A percentile compares a stretch with the other conserved stretches of the same genome.
Evolutionary conservation across 2,888 invertebrate species (phyloP).

Genomic region (Aphrophora alni): DNA sequence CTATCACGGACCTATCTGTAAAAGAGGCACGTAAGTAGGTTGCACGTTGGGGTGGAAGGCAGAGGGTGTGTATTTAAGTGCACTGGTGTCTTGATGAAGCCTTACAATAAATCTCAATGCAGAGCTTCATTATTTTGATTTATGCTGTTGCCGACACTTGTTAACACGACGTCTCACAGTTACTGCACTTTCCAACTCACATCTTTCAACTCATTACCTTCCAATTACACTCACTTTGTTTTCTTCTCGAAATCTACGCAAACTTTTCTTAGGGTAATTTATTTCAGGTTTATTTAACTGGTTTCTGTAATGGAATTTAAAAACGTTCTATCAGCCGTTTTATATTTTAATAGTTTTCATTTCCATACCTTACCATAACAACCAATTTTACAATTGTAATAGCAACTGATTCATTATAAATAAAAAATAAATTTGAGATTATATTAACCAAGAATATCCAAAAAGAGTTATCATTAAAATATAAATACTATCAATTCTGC

Average conservation of each 20-base stretch:
- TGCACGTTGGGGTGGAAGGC: background rate
- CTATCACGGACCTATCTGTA: background rate
- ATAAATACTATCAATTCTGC: too few relatives aligned
- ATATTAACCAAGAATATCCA: too few relatives aligned
- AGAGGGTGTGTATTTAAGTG: too few relatives aligned
- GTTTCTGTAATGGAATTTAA: too few relatives aligned
- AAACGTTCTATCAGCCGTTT: too few relatives aligned
- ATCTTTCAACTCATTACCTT: background rate
- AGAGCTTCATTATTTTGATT: slow-evolving; percentile 38
- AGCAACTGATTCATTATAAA: too few relatives aligned
- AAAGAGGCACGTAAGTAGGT: background rate
- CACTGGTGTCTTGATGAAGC: background rate
- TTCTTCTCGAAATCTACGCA: background rate
- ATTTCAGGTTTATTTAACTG: too few relatives aligned
- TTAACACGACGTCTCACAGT: slow-evolving; percentile 18
- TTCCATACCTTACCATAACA: too few relatives aligned
- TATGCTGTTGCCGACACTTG: slow-evolving; percentile 31
- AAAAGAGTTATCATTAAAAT: too few relatives aligned
- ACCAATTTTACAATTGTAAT: too few relatives aligned
- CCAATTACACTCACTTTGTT: background rate
- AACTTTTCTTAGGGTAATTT: background rate
- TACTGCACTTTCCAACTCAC: background rate
- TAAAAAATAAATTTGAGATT: too few relatives aligned
- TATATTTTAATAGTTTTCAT: too few relatives aligned
- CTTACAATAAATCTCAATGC: slow-evolving; percentile 34